Base-by-base conservation (phyloP, 2,888 invertebrate species). In the Thereva nobilitata region DNA sequence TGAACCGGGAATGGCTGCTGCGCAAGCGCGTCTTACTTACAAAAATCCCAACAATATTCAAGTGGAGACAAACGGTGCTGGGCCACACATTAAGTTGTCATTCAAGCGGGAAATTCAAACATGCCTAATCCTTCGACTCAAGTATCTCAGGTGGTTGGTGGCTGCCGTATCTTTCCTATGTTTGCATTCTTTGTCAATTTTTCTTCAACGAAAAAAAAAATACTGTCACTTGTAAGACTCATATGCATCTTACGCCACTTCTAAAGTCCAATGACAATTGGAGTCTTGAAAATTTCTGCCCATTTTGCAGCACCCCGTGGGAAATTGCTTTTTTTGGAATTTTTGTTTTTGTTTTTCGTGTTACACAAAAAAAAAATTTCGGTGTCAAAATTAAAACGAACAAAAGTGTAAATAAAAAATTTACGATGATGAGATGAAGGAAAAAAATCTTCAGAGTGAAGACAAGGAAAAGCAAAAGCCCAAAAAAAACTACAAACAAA, bases 91-190 rank as follows among this genome's bases (percentile, higher is more conserved):
- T 67, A 67, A 12, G 71, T 67, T 66, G 68, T 71, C 72, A 74
- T 72, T 73, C 77, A 75, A 76, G 77, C 78, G 74, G 75, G 70
- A 74, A 77, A 78, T 74, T 76, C 75, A 78, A 79, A 79, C 77
- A 76, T 73, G 76, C 76, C 78, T 79, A 79, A 79, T 79, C 79
- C 78, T 75, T 74, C 75, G 76, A 74, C 75, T 78, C 76, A 79
- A 79, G 76, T 76, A 77, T 75, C 78, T 76, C 74, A 75, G 76
- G 63, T 64, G 64, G 63, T 45, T 41, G 50, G 47, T 65, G 38
- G 67, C 59, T 64, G 64, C 59, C 49, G 2, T 4, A 35, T 37
- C 34, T 59, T 49, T 49, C 49, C 49, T 47, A 37, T 23, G 23
- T 23, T 23, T 23, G 23, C 23, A 23, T 23, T 23, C 23, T 23